phyloP scores from a whole-genome alignment of 2,113 vertebrate genomes.

The Turnix velox region DNA sequence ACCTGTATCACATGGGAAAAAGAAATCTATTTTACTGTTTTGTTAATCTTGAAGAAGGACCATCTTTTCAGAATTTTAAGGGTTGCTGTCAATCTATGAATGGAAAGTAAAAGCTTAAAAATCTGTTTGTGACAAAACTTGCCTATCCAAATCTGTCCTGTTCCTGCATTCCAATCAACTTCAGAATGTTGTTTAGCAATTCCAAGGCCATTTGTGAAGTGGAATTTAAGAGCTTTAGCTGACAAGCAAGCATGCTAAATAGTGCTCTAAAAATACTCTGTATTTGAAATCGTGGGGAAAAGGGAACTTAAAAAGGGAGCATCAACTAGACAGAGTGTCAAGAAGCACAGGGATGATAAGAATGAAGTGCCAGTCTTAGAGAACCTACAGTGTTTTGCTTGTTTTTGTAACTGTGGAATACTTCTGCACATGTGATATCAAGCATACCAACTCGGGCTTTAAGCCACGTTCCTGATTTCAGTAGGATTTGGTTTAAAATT shows the following conservation, averaged over 20 bases:
- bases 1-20: not conserved
- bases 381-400: not conserved
- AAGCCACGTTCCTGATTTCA: not conserved
- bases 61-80: not conserved
- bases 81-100: not conserved
- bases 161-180: not conserved
- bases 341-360: not conserved
- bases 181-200: not conserved
- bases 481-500: not conserved
- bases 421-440: not conserved
- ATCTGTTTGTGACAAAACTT: not conserved
- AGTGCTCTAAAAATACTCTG: not conserved
- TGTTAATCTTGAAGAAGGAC: not conserved
- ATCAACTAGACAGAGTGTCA: not conserved
- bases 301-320: not conserved
- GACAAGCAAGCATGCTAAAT: not conserved
- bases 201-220: not conserved
- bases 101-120: not conserved
- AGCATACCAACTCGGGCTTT: not conserved
- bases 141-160: not conserved
- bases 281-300: not conserved
- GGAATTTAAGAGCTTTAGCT: not conserved
- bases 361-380: not conserved
- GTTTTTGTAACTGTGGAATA: not conserved
- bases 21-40: not conserved